A percentile compares a stretch with the other conserved stretches of the same genome.
These are phyloP conservation scores for Oncopodura yosiiana DNA, from an alignment of 1,140 invertebrate genomes.

Conservation along the genomic window DNA sequence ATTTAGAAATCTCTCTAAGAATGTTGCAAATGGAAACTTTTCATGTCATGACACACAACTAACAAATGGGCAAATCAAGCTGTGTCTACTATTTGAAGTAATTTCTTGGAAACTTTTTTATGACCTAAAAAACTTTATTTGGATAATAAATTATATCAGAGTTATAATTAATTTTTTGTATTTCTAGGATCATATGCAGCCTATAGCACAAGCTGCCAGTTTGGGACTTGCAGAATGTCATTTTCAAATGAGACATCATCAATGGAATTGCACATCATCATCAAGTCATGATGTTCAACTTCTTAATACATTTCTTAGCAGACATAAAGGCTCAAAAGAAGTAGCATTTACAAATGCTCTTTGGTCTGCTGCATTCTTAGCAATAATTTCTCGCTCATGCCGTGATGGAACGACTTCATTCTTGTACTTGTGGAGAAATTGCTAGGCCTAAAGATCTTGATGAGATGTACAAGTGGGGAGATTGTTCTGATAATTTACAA, in stretches of 20 bases:
- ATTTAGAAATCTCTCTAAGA: too few relatives aligned
- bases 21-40: too few relatives aligned
- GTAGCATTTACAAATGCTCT: conserved; percentile 84
- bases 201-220: conserved; percentile 23
- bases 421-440: conserved; percentile 76
- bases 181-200: conserved; percentile 31
- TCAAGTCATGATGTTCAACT: not conserved
- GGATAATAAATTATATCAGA: not conserved
- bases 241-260: conserved; percentile 30
- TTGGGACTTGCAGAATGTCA: conserved; percentile 30
- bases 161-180: not conserved
- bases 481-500: conserved; percentile 88
- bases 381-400: conserved; percentile 75
- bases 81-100: too few relatives aligned
- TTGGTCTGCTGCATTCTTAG: conserved; percentile 75
- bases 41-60: too few relatives aligned
- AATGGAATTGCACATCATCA: conserved; percentile 32
- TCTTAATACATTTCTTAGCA: too few relatives aligned
- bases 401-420: conserved; percentile 75
- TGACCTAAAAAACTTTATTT: not conserved
- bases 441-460: conserved; percentile 66
- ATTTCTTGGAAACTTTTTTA: too few relatives aligned
- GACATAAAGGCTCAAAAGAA: conserved; percentile 45
- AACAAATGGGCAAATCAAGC: too few relatives aligned
- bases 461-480: conserved; percentile 91